These are phyloP conservation scores for Carassius gibelio DNA, from an alignment of 2,113 vertebrate genomes.

Conservation along the genomic window DNA sequence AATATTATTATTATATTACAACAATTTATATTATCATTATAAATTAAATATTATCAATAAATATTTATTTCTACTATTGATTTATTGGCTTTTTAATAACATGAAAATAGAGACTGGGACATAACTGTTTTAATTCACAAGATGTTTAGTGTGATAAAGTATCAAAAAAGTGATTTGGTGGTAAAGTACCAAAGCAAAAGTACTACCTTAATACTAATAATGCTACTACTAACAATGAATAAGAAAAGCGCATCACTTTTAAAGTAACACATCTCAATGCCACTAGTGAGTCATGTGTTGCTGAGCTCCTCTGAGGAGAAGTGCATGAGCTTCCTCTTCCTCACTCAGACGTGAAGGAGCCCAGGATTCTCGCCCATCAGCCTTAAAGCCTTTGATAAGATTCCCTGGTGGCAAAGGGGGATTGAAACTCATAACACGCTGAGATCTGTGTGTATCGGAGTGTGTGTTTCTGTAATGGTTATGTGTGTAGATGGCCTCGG, in stretches of 20 bases:
- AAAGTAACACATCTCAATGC: neutral
- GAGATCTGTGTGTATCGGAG: constrained; percentile 27
- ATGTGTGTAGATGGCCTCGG: constrained; percentile 32
- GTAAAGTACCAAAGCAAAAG: neutral
- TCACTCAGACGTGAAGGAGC: constrained; percentile 30
- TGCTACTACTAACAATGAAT: no score
- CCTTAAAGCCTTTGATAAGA: constrained; percentile 49
- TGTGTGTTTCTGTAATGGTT: constrained; percentile 39
- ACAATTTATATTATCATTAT: no score
- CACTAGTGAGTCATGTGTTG: neutral
- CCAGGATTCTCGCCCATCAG: constrained; percentile 41
- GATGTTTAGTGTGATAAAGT: neutral
- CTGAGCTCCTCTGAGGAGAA: constrained; percentile 27
- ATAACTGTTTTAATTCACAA: neutral
- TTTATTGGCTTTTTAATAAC: neutral
- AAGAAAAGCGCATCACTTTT: no score
- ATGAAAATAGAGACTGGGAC: neutral
- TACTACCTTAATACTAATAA: neutral
- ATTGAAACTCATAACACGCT: constrained; percentile 40
- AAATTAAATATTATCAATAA: no score
- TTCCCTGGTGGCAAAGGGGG: constrained; percentile 31
- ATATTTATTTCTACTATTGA: no score
- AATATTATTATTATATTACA: no score
- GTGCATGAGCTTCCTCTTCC: neutral
- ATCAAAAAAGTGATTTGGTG: no score